Conservation (phyloP, 1,140 invertebrate genomes). For the Rhopalosiphum maidis region DNA sequence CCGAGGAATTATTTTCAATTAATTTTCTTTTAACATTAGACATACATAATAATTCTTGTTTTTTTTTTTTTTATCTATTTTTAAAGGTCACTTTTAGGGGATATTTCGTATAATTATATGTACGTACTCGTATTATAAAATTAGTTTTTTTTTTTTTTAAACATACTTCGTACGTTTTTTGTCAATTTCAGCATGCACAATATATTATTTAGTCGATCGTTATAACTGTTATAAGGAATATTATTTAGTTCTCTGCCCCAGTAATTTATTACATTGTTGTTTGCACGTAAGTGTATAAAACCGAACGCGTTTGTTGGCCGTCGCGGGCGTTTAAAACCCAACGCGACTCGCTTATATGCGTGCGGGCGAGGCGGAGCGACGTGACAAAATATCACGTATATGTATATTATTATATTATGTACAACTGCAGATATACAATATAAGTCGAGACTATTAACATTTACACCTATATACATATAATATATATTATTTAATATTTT, state of each 20-base stretch:
- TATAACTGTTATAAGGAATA: neutral
- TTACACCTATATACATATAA: conserved; percentile 7
- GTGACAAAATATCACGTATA: conserved; percentile 7
- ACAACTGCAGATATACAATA: neutral
- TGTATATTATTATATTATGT: conserved; percentile 2
- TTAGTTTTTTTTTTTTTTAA: no score
- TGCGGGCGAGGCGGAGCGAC: neutral
- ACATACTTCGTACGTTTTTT: no score
- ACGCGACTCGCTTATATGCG: neutral
- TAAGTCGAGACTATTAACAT: conserved; percentile 9
- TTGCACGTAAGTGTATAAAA: neutral
- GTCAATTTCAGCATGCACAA: no score
- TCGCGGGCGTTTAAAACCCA: neutral
- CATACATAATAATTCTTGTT: no score
- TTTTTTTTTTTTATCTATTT: no score
- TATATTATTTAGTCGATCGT: neutral
- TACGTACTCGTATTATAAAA: no score
- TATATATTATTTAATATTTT: conserved; percentile 26
- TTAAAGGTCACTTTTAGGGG: no score
- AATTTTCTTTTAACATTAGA: no score
- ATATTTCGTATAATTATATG: no score
- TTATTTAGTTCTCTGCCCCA: neutral
- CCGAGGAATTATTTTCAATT: no score
- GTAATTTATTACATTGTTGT: neutral
- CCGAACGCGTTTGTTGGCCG: neutral